Percentiles rank a stretch among this genome's conserved stretches.
Conservation (phyloP, 92 coral and sea anemone genomes). For the Scolanthus callimorphus region DNA sequence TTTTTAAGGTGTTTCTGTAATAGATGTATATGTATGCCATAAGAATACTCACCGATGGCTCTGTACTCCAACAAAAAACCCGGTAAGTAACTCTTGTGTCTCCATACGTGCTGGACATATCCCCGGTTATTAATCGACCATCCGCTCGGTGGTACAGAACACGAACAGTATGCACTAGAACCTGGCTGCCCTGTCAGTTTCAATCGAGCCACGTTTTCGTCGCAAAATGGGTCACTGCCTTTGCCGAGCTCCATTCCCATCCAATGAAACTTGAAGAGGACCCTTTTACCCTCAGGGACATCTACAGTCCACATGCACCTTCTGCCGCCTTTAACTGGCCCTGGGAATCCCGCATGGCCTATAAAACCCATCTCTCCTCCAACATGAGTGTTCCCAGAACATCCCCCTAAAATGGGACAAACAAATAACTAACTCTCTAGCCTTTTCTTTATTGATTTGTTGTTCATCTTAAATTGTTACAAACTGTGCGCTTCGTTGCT, state of each 20-base stretch:
- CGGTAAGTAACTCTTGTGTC: background rate
- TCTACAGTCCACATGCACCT: background rate
- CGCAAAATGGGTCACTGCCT: background rate
- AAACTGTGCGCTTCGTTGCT: too few relatives aligned
- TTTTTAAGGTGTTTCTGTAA: too few relatives aligned
- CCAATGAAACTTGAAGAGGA: background rate
- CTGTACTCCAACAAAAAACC: constrained; percentile 20
- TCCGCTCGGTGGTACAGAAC: background rate
- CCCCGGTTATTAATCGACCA: background rate
- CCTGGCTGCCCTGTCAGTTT: background rate
- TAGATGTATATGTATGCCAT: too few relatives aligned
- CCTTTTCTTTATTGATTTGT: too few relatives aligned
- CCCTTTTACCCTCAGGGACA: background rate
- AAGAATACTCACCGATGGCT: constrained; percentile 13
- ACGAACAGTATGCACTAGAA: background rate
- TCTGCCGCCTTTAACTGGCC: background rate
- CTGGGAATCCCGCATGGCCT: constrained; percentile 26
- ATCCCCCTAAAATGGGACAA: background rate
- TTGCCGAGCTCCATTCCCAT: constrained; percentile 5
- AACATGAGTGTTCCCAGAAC: background rate
- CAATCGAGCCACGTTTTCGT: background rate
- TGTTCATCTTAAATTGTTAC: too few relatives aligned
- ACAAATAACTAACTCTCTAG: too few relatives aligned
- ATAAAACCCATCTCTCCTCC: constrained; percentile 2
- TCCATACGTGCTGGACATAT: background rate